Conservation (phyloP, 2,113 vertebrate genomes). For the Phyllostomus discolor region DNA sequence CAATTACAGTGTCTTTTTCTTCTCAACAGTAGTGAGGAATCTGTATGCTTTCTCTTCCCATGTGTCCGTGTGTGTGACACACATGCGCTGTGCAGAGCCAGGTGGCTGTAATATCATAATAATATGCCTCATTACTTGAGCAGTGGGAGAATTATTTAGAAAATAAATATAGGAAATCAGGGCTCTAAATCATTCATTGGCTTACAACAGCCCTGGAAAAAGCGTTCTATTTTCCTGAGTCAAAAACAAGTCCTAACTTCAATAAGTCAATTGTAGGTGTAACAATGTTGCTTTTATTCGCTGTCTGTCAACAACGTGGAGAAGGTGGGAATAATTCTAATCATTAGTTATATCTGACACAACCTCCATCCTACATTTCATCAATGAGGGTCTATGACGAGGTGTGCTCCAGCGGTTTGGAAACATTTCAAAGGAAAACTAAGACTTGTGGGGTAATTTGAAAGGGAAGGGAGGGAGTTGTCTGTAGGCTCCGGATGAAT, state of each 20-base stretch:
- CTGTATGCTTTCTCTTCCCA: neutral
- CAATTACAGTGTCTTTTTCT: neutral
- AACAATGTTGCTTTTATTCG: slow-evolving; percentile 53
- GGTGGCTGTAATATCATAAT: neutral
- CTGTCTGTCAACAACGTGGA: slow-evolving; percentile 23
- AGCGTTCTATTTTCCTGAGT: slow-evolving; percentile 45
- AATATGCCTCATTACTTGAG: neutral
- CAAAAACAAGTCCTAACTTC: slow-evolving; percentile 52
- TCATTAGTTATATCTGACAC: slow-evolving; percentile 59
- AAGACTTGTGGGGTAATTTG: slow-evolving; percentile 12
- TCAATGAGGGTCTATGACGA: slow-evolving; percentile 31
- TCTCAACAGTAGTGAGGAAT: neutral
- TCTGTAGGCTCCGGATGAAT: neutral
- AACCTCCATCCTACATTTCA: slow-evolving; percentile 13
- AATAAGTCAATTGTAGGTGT: slow-evolving; percentile 46
- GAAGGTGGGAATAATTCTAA: slow-evolving; percentile 42
- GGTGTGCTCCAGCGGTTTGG: slow-evolving; percentile 39
- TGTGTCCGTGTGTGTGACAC: neutral
- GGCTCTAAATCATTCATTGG: slow-evolving; percentile 57
- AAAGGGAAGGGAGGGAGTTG: slow-evolving; percentile 9
- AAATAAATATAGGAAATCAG: slow-evolving; percentile 29
- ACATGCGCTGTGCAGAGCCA: neutral
- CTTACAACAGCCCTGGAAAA: slow-evolving; percentile 18
- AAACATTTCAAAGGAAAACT: slow-evolving; percentile 52
- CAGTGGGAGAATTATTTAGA: slow-evolving; percentile 22